Conservation (phyloP, 2,888 invertebrate species). For the Orthosia gracilis region DNA sequence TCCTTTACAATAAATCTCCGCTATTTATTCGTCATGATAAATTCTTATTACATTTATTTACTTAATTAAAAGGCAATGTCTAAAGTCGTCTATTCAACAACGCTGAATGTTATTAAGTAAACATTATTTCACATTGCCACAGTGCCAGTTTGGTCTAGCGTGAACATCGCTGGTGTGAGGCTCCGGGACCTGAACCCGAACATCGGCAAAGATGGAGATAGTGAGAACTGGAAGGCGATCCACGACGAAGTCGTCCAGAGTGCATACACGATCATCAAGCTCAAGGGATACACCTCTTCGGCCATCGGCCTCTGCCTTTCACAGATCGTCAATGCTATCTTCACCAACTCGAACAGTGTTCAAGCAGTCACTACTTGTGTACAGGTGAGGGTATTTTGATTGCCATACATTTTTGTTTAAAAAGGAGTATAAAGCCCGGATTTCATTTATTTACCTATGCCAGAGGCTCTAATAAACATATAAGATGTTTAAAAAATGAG, state of each 20-base stretch:
- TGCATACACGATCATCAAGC: conserved; percentile 96
- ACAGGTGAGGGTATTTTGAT: conserved; percentile 88
- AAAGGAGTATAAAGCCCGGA: no score
- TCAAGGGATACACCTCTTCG: conserved; percentile 98
- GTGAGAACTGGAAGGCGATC: conserved; percentile 95
- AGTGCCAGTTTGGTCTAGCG: conserved; percentile 98
- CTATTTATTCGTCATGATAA: no score
- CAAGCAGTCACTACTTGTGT: conserved; percentile 95
- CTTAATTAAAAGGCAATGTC: no score
- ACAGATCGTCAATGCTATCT: conserved; percentile 93
- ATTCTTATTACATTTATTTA: no score
- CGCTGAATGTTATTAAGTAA: no score
- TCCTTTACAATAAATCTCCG: no score
- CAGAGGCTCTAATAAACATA: no score
- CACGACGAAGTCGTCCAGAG: conserved; percentile 96
- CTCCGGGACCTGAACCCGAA: conserved; percentile 94
- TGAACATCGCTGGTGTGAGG: conserved; percentile 97
- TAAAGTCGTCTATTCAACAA: no score
- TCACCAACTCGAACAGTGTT: conserved; percentile 94
- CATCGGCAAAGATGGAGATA: conserved; percentile 94
- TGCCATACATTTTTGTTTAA: no score
- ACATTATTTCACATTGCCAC: conserved; percentile 43
- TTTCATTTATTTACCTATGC: no score
- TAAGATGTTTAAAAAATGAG: no score
- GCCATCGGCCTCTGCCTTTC: conserved; percentile 96